phyloP scores from a whole-genome alignment of 2,888 invertebrate species.

The Eustalomyia histrio region DNA sequence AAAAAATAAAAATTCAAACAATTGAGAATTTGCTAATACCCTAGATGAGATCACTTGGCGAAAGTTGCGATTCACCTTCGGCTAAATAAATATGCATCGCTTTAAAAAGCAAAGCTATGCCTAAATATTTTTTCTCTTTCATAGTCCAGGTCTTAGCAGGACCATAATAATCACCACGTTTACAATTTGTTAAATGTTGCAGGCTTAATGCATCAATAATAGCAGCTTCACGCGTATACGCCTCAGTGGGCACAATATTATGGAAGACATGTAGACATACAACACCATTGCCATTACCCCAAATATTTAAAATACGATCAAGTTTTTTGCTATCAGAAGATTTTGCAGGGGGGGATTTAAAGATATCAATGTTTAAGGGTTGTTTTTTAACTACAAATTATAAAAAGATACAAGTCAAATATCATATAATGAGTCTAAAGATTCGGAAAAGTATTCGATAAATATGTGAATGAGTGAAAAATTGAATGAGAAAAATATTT shows the following conservation, averaged over 20 bases:
- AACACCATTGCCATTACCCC: constrained; percentile 91
- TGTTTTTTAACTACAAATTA: constrained; percentile 63
- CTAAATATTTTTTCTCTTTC: constrained; percentile 86
- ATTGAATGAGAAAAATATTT: too few relatives aligned
- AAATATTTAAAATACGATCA: constrained; percentile 91
- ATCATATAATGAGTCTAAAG: too few relatives aligned
- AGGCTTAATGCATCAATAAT: constrained; percentile 94
- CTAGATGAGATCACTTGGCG: constrained; percentile 85
- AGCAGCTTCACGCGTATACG: constrained; percentile 94
- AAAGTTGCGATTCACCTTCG: constrained; percentile 93
- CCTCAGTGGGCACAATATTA: constrained; percentile 94
- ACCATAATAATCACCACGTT: constrained; percentile 91
- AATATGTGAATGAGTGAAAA: too few relatives aligned
- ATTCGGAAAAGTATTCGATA: too few relatives aligned
- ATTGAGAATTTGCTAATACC: background rate
- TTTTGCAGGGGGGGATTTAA: constrained; percentile 70
- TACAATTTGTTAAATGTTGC: constrained; percentile 87
- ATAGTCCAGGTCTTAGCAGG: constrained; percentile 86
- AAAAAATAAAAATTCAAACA: background rate
- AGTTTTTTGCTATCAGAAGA: constrained; percentile 82
- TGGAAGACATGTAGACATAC: constrained; percentile 95
- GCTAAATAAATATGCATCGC: constrained; percentile 90
- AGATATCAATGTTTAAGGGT: constrained; percentile 64
- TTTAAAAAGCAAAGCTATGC: constrained; percentile 88
- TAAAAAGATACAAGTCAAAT: too few relatives aligned